Percentiles rank a stretch among this genome's conserved stretches.
Evolutionary conservation across 2,888 invertebrate genomes (phyloP).

Genomic region (Nomada hirtipes): DNA sequence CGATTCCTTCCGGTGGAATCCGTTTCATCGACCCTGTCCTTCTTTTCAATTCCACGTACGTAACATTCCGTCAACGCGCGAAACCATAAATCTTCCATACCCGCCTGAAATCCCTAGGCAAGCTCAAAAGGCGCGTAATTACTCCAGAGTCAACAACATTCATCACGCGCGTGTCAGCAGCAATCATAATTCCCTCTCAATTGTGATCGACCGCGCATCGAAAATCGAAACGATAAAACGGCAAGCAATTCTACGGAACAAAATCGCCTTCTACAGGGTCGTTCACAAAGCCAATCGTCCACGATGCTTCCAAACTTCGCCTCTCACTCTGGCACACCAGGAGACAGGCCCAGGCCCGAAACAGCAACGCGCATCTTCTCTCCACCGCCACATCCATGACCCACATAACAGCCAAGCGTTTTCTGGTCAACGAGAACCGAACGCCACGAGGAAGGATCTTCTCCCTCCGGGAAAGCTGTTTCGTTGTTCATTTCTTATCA

Average conservation of each 20-base stretch:
- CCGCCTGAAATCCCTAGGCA: too few relatives aligned
- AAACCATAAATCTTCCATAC: too few relatives aligned
- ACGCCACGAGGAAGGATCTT: constrained; percentile 49
- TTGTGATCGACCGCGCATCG: neutral
- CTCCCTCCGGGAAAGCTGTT: constrained; percentile 23
- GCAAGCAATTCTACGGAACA: neutral
- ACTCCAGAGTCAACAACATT: too few relatives aligned
- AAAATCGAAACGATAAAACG: neutral
- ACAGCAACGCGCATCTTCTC: constrained; percentile 57
- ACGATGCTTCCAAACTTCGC: neutral
- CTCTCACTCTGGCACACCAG: constrained; percentile 8
- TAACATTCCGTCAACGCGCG: too few relatives aligned
- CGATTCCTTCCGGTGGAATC: constrained; percentile 32
- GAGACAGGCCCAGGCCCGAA: constrained; percentile 11
- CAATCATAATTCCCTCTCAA: neutral
- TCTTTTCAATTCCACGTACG: neutral
- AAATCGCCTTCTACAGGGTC: neutral
- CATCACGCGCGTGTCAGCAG: too few relatives aligned
- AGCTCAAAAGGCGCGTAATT: too few relatives aligned
- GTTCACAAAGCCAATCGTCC: constrained; percentile 1
- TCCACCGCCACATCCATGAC: constrained; percentile 62
- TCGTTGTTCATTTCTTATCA: neutral
- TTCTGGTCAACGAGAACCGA: constrained; percentile 44
- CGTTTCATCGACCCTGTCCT: neutral
- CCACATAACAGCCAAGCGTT: constrained; percentile 61